Base-by-base conservation (phyloP, 92 coral and sea anemone species). In the Heliopora coerulea region DNA sequence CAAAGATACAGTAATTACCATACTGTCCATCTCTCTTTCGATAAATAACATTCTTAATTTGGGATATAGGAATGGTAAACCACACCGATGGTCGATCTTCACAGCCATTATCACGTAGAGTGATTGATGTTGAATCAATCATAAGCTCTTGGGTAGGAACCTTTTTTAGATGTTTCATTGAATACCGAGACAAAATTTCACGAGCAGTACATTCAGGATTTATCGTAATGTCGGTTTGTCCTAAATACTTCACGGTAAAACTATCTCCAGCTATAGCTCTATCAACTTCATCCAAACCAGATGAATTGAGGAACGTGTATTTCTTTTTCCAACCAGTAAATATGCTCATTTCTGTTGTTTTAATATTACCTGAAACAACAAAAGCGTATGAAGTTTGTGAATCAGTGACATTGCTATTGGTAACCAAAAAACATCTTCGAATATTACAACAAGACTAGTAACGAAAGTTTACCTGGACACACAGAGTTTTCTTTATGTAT, bases 231-330 rank as follows among this genome's bases (percentile, higher is more conserved):
- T 33, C 13, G 41, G 63, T 34, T 10, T 40, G 20, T 34, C 77
- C 77, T 13, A 70, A 21, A 25, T 70, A 70, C 14, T 54, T 57
- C 29, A 70, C 37, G 27, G n/a, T 21, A 21, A 70, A 70, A 3
- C 12, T 30, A 7, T 70, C 54, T 14, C 63, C 62, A 68, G 60
- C 46, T 2, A 7, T 17, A 7, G 49, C 20, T 68, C 29, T 25
- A 19, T 46, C 75, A 46, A 68, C 23, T 0, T 65, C 52, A 21
- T 65, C 52, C 20, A 65, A 24, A 34, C 15, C 42, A 37, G 12
- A 2, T 46, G 52, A 46, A 6, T 46, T 46, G 52, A 46, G 10
- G 15, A 46, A n/a, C 2, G 52, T 8, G 52, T 15, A 46, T 15
- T 46, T 15, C 3, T 46, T 15, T 46, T n/a, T 46, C 52, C 52